Evolutionary conservation across 2,888 invertebrate species (phyloP).

Genomic region (Temnothorax rugatulus): DNA sequence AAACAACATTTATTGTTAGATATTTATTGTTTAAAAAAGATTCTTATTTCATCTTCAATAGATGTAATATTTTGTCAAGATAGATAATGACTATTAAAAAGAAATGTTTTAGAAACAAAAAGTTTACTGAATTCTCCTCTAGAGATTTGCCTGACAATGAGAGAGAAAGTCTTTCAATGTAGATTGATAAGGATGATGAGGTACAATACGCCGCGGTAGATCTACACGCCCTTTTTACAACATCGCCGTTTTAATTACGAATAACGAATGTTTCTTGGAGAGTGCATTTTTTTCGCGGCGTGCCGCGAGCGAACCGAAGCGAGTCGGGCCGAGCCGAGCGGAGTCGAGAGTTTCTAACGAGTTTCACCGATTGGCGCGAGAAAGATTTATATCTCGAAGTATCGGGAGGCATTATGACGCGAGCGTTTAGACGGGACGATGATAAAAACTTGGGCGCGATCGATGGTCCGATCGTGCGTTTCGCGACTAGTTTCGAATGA

Average conservation of each 20-base stretch:
- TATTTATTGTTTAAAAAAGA: neutral
- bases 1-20: too few relatives aligned
- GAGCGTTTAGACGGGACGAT: neutral
- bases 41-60: neutral
- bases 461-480: conserved; percentile 57
- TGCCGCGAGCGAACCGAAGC: conserved; percentile 39
- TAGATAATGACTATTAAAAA: neutral
- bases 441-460: conserved; percentile 49
- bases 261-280: conserved; percentile 26
- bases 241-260: conserved; percentile 19
- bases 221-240: neutral
- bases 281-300: conserved; percentile 29
- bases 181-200: neutral
- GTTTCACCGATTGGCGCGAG: conserved; percentile 62
- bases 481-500: conserved; percentile 62
- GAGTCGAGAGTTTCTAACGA: conserved; percentile 58
- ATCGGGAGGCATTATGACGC: conserved; percentile 45
- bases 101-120: neutral
- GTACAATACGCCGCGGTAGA: too few relatives aligned
- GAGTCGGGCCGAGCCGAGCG: conserved; percentile 39
- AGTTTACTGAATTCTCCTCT: neutral
- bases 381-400: conserved; percentile 60
- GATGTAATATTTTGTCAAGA: neutral
- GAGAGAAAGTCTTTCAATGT: neutral
- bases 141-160: neutral